Evolutionary conservation across 2,113 vertebrate genomes (phyloP).

Genomic region (Myxocyprinus asiaticus): DNA sequence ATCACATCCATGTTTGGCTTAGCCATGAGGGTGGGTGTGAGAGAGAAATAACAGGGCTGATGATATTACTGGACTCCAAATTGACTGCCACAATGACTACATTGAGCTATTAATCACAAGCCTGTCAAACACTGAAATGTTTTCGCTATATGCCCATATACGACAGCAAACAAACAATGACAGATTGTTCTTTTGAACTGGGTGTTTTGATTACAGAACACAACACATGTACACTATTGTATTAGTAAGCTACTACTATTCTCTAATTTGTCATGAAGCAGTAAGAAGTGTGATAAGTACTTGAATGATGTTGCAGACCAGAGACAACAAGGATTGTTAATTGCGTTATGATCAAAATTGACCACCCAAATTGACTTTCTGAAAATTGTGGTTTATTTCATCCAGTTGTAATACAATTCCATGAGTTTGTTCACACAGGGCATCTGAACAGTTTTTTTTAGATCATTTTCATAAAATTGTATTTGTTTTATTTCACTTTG

Average conservation of each 20-base stretch:
- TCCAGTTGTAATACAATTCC: too few species aligned
- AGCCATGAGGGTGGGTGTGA: background rate
- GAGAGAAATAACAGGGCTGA: slow-evolving; percentile 12
- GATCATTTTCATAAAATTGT: too few species aligned
- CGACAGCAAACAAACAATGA: background rate
- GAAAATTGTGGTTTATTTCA: too few species aligned
- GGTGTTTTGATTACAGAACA: slow-evolving; percentile 28
- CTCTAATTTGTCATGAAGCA: background rate
- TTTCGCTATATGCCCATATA: background rate
- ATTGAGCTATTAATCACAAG: slow-evolving; percentile 17
- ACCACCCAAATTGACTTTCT: too few species aligned
- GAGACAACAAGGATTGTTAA: too few species aligned
- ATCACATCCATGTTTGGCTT: slow-evolving; percentile 1
- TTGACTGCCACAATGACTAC: slow-evolving; percentile 31
- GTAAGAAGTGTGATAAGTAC: background rate
- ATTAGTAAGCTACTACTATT: background rate
- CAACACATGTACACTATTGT: background rate
- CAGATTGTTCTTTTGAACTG: background rate
- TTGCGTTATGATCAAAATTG: too few species aligned
- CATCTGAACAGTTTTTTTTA: too few species aligned
- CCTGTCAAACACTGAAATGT: slow-evolving; percentile 14
- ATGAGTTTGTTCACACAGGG: too few species aligned
- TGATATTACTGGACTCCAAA: slow-evolving; percentile 18
- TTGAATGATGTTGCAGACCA: background rate
- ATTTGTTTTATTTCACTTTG: too few species aligned